phyloP scores from a whole-genome alignment of 2,113 vertebrate genomes.

The Lanius ludovicianus region DNA sequence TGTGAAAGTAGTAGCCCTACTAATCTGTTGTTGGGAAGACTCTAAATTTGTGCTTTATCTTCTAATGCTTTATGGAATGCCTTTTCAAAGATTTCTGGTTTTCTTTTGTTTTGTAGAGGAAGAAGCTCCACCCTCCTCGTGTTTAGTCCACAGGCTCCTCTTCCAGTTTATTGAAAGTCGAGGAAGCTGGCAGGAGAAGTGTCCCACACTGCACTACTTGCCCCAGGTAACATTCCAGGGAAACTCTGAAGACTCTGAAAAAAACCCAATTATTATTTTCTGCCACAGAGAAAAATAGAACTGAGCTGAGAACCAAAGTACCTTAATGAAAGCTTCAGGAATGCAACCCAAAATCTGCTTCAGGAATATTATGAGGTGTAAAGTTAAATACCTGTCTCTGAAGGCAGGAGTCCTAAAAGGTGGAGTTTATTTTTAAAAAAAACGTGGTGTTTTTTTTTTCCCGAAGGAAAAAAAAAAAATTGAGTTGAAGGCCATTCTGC shows the following conservation, averaged over 20 bases:
- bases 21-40: neutral
- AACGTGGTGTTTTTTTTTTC: neutral
- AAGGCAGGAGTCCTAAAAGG: neutral
- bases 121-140: conserved; percentile 70
- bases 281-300: neutral
- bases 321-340: neutral
- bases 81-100: neutral
- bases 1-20: neutral
- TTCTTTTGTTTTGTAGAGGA: conserved; percentile 61
- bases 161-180: conserved; percentile 72
- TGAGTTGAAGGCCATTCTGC: neutral
- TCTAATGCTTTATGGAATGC: neutral
- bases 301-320: neutral
- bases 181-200: conserved; percentile 68
- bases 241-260: neutral
- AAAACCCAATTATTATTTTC: neutral
- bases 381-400: neutral
- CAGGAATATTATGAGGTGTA: neutral
- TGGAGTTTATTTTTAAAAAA: neutral
- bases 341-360: neutral
- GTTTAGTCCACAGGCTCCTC: conserved; percentile 77
- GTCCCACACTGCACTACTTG: conserved; percentile 59
- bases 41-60: neutral
- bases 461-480: too few relatives aligned
- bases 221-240: conserved; percentile 68